These are phyloP conservation scores for Metopia argyrocephala DNA, from an alignment of 2,888 invertebrate species.

Conservation along the genomic window DNA sequence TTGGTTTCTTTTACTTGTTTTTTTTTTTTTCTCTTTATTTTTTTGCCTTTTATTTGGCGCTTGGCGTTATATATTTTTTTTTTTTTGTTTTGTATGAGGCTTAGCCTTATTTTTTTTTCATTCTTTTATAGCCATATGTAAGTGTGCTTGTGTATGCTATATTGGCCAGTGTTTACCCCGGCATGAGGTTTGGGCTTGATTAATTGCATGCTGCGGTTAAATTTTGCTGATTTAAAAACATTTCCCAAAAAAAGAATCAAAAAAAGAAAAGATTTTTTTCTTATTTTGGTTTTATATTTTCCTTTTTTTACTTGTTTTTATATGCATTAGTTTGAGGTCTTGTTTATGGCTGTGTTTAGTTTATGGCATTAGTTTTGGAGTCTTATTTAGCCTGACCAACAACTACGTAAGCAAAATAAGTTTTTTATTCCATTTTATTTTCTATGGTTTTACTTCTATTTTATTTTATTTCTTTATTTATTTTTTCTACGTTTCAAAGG, in stretches of 20 bases:
- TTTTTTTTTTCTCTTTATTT: slow-evolving; percentile 8
- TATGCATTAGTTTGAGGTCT: slow-evolving; percentile 39
- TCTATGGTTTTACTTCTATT: background rate
- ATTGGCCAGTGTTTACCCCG: slow-evolving; percentile 40
- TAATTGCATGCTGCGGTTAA: slow-evolving; percentile 67
- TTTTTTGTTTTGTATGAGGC: slow-evolving; percentile 17
- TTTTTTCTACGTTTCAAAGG: too few species aligned
- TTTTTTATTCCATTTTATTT: slow-evolving; percentile 22
- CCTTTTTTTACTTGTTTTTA: slow-evolving; percentile 1
- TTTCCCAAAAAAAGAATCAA: slow-evolving; percentile 30
- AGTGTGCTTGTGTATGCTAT: background rate
- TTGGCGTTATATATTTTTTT: slow-evolving; percentile 37
- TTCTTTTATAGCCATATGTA: background rate
- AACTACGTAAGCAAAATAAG: slow-evolving; percentile 48
- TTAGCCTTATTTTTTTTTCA: slow-evolving; percentile 17
- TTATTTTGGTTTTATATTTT: slow-evolving; percentile 33
- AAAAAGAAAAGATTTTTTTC: slow-evolving; percentile 36
- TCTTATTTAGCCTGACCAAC: slow-evolving; percentile 24
- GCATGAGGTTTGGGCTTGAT: slow-evolving; percentile 65
- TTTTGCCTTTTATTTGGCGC: slow-evolving; percentile 9
- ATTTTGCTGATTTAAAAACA: slow-evolving; percentile 66
- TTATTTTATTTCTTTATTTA: background rate
- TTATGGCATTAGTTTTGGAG: slow-evolving; percentile 32
- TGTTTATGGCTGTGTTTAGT: slow-evolving; percentile 26
- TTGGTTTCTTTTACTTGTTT: slow-evolving; percentile 28